Base-by-base conservation (phyloP, 2,888 invertebrate species). In the Oscheius sp. region DNA sequence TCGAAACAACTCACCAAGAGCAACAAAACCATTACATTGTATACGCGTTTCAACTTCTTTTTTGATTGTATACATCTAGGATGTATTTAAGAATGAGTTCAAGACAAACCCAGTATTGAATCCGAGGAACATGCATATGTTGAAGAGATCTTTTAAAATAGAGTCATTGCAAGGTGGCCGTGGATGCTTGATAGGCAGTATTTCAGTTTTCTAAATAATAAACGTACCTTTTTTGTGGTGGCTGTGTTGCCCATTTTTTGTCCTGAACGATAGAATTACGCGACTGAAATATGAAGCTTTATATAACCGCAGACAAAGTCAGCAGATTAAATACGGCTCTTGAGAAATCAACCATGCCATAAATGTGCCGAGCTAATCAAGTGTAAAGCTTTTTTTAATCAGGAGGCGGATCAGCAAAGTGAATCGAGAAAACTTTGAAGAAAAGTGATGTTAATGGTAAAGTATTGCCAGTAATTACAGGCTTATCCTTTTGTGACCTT, bases 81-180 rank as follows among this genome's bases (percentile, higher is more conserved):
- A 45, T 36, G 8, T 9, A 36, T 9, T 36, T 9, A 14, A 14
- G 17, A 44, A 44, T 44, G 9, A 17, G 5, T 44, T 44, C 45
- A 20, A 20, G 17, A 3, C 2, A 17, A 17, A 54, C 54, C 59
- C 59, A 14, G 41, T 44, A 44, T 59, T 59, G 2, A 59, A 44
- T 22, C 41, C 59, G 12, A 59, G 20, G 14, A 17, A 41, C 12
- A 30, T 59, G n/a, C 59, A 59, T 26, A 59, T 26, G 24, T 44
- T n/a, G 44, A 59, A 59, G 5, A 59, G 9, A 41, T 41, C 44
- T 30, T 28, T 41, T 5, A 59, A 44, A 44, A 59, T 44, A 28
- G 26, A 14, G 17, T 59, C 59, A 59, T 41, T 59, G 26, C 59
- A 59, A 2, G 59, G 44, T 28, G 59, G 59, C 17, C 33, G 54